Conservation (phyloP, 2,797 vertebrate species). For the Champsocephalus gunnari region DNA sequence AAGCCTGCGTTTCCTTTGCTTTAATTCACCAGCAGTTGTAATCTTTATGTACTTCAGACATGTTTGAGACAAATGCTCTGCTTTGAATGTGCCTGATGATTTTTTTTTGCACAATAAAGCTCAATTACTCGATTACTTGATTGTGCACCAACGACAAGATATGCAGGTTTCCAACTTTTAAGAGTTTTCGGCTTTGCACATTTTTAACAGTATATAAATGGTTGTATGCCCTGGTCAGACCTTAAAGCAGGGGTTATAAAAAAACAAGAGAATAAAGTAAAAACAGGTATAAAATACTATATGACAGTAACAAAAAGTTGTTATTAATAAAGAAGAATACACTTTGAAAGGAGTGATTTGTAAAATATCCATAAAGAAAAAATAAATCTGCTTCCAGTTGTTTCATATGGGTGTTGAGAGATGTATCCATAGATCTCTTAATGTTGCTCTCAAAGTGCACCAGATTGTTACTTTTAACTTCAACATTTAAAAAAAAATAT, state of each 20-base stretch:
- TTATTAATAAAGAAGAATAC: too few relatives aligned
- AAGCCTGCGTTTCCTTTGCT: background rate
- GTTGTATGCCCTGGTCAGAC: background rate
- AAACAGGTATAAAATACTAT: too few relatives aligned
- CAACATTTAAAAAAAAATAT: too few relatives aligned
- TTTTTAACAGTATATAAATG: background rate
- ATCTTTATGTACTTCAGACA: background rate
- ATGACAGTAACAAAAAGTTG: too few relatives aligned
- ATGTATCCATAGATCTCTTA: too few relatives aligned
- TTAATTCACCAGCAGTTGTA: background rate
- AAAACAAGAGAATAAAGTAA: too few relatives aligned
- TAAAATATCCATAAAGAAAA: too few relatives aligned
- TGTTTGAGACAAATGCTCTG: slow-evolving; percentile 2
- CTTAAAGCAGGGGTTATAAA: background rate
- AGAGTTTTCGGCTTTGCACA: background rate
- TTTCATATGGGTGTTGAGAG: too few relatives aligned
- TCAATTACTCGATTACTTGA: background rate
- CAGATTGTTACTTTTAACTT: too few relatives aligned
- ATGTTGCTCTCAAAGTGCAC: too few relatives aligned
- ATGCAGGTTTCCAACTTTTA: background rate
- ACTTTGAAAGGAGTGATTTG: too few relatives aligned
- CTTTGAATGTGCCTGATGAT: background rate
- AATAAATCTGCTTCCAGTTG: too few relatives aligned
- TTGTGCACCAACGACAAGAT: background rate
- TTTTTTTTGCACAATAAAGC: background rate